A percentile compares a stretch with the other conserved stretches of the same genome.
phyloP scores from a whole-genome alignment of 2,113 vertebrate species.

The Chionomys nivalis region DNA sequence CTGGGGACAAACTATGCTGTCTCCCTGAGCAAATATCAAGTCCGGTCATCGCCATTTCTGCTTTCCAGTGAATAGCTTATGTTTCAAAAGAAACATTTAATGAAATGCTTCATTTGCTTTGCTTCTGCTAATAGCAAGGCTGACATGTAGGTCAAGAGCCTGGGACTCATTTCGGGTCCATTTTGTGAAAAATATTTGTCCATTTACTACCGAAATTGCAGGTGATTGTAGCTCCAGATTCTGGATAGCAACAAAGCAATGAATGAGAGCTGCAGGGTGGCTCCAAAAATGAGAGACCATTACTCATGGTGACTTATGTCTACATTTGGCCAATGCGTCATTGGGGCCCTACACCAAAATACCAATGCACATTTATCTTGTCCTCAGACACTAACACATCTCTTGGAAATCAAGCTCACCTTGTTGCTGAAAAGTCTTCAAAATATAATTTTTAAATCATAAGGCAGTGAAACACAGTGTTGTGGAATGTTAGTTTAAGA shows the following conservation, averaged over 20 bases:
- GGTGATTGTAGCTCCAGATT: background rate
- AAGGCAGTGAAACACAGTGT: background rate
- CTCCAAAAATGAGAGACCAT: background rate
- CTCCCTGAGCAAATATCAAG: background rate
- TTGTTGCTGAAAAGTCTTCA: background rate
- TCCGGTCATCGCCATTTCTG: background rate
- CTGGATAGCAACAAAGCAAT: background rate
- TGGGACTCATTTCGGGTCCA: background rate
- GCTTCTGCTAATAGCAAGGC: background rate
- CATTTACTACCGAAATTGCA: background rate
- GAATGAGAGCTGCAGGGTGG: fast-evolving
- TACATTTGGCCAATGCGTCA: background rate
- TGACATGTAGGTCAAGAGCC: background rate
- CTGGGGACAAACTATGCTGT: constrained; percentile 42
- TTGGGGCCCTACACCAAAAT: background rate
- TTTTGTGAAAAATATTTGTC: background rate
- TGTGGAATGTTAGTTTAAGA: background rate
- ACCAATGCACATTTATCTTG: background rate
- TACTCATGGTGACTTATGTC: background rate
- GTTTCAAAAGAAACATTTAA: constrained; percentile 54
- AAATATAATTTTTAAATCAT: background rate
- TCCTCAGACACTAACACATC: background rate
- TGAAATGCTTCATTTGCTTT: background rate
- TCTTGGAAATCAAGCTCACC: background rate
- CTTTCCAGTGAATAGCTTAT: constrained; percentile 41